Percentiles rank a stretch among this genome's conserved stretches.
phyloP scores from a whole-genome alignment of 2,888 invertebrate species.

The Pseudococcus longispinus region DNA sequence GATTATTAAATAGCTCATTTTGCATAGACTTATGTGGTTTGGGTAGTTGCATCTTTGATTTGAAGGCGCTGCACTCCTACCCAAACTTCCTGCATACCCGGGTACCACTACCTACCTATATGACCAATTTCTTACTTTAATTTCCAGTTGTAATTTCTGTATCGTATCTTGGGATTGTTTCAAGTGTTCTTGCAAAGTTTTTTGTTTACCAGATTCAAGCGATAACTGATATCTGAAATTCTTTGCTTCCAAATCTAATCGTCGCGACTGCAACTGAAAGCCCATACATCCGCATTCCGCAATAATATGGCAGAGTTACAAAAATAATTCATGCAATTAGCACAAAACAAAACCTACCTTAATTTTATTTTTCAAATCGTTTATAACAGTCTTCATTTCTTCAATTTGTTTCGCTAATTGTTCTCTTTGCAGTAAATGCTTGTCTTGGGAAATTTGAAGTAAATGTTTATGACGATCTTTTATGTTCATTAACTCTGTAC shows the following conservation, averaged over 20 bases:
- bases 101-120: neutral
- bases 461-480: conserved; percentile 76
- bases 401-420: conserved; percentile 71
- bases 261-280: conserved; percentile 69
- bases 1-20: no score
- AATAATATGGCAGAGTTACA: neutral
- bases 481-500: conserved; percentile 71
- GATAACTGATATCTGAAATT: conserved; percentile 76
- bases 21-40: no score
- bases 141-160: conserved; percentile 68
- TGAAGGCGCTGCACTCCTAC: no score
- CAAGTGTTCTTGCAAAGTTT: conserved; percentile 72
- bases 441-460: conserved; percentile 74
- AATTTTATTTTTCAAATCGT: conserved; percentile 64
- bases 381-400: conserved; percentile 63
- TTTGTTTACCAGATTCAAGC: conserved; percentile 73
- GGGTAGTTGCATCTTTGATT: no score
- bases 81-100: neutral
- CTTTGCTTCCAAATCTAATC: conserved; percentile 76
- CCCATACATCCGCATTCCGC: no score
- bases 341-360: conserved; percentile 61
- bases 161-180: conserved; percentile 69
- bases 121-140: conserved; percentile 66
- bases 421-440: conserved; percentile 76
- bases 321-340: neutral